Evolutionary conservation across 2,797 vertebrate genomes (phyloP).

Genomic region (Cyprinella venusta): DNA sequence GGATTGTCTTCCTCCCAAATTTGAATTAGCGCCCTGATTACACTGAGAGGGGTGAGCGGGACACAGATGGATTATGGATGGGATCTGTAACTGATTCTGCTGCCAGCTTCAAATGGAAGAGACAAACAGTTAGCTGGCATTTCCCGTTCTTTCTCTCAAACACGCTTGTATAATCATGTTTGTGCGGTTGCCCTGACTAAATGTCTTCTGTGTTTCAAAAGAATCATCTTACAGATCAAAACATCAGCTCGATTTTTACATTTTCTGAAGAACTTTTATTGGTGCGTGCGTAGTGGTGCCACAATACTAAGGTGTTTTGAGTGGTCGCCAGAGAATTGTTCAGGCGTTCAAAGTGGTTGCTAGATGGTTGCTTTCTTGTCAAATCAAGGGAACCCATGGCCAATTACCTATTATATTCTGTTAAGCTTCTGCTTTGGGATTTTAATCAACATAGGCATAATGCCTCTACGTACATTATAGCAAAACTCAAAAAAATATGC

Average conservation of each 20-base stretch:
- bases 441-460: not conserved
- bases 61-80: slow-evolving; percentile 72
- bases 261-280: not conserved
- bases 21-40: slow-evolving; percentile 81
- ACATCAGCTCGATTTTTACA: not conserved
- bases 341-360: not conserved
- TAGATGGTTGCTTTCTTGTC: not conserved
- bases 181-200: not conserved
- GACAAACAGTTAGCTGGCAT: slow-evolving; percentile 38
- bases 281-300: not conserved
- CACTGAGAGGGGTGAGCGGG: slow-evolving; percentile 67
- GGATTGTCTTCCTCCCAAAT: slow-evolving; percentile 79
- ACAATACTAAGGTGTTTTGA: not conserved
- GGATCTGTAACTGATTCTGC: slow-evolving; percentile 50
- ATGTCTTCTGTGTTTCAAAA: slow-evolving; percentile 1
- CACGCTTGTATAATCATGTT: not conserved
- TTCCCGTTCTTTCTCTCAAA: slow-evolving; percentile 15
- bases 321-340: not conserved
- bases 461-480: not conserved
- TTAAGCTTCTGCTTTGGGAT: not conserved
- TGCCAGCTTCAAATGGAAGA: slow-evolving; percentile 41
- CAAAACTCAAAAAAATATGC: not conserved
- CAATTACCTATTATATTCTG: not conserved
- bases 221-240: slow-evolving; percentile 2
- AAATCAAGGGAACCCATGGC: not conserved